Percentiles rank a stretch among this genome's conserved stretches.
These are phyloP conservation scores for Drosophila hawaiiensis DNA, from an alignment of 2,888 invertebrate species.

Conservation along the genomic window DNA sequence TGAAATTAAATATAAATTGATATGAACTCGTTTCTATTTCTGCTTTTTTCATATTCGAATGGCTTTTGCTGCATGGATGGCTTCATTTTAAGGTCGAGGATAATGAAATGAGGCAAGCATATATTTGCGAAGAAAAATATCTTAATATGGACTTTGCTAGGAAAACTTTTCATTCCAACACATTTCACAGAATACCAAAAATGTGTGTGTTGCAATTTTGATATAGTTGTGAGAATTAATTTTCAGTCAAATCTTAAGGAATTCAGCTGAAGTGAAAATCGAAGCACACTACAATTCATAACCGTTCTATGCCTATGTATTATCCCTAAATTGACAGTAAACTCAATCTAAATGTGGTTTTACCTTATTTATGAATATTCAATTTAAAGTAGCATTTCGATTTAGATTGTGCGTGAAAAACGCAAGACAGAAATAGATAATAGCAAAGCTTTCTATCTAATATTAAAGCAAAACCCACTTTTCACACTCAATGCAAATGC, in stretches of 20 bases:
- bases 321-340: background rate
- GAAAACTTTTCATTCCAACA: background rate
- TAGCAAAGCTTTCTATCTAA: background rate
- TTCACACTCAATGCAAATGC: background rate
- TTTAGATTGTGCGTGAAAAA: background rate
- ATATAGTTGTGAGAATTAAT: background rate
- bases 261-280: background rate
- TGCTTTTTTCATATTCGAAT: background rate
- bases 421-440: background rate
- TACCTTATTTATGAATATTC: background rate
- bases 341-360: background rate
- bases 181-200: background rate
- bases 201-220: background rate
- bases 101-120: slow-evolving; percentile 8
- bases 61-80: slow-evolving; percentile 10
- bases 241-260: background rate
- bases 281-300: background rate
- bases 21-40: slow-evolving; percentile 31
- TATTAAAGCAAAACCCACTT: background rate
- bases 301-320: background rate
- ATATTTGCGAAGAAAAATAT: background rate
- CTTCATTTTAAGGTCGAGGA: slow-evolving; percentile 28
- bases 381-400: background rate
- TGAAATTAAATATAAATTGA: slow-evolving; percentile 52
- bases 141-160: background rate